Conservation (phyloP, 37 sponge, comb jelly and placozoan genomes). For the Tethya wilhelma region DNA sequence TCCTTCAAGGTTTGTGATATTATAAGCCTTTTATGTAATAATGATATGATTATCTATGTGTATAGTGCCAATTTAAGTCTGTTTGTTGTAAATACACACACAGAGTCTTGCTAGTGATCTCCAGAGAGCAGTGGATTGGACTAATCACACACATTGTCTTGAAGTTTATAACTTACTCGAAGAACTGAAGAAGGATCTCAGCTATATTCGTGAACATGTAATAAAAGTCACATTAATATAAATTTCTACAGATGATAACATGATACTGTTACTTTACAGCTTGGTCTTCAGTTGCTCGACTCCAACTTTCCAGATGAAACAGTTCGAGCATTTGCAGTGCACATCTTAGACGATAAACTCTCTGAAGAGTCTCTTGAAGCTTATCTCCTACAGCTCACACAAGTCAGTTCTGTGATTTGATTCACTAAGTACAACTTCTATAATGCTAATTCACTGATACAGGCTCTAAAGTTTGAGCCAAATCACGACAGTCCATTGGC, state of each 20-base stretch:
- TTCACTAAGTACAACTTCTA: neutral
- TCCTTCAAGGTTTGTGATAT: neutral
- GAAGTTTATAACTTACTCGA: slow-evolving; percentile 51
- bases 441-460: neutral
- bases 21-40: slow-evolving; percentile 9
- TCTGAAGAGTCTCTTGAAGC: slow-evolving; percentile 51
- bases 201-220: neutral
- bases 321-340: slow-evolving; percentile 71
- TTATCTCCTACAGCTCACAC: slow-evolving; percentile 83
- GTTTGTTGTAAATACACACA: too few species aligned
- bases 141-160: neutral
- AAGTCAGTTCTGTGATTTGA: slow-evolving; percentile 41
- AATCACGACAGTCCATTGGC: slow-evolving; percentile 81
- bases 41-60: too few species aligned
- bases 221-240: neutral
- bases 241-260: neutral
- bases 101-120: too few species aligned
- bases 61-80: too few species aligned
- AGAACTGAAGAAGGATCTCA: neutral
- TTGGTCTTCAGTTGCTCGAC: slow-evolving; percentile 72
- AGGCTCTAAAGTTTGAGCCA: slow-evolving; percentile 91
- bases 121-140: slow-evolving; percentile 54
- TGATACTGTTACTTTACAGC: slow-evolving; percentile 23
- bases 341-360: slow-evolving; percentile 48
- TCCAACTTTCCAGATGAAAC: slow-evolving; percentile 58